Evolutionary conservation across 2,888 invertebrate species (phyloP), one percentile per base, ranked within the genome.

Genomic region (Epinotia nisella): DNA sequence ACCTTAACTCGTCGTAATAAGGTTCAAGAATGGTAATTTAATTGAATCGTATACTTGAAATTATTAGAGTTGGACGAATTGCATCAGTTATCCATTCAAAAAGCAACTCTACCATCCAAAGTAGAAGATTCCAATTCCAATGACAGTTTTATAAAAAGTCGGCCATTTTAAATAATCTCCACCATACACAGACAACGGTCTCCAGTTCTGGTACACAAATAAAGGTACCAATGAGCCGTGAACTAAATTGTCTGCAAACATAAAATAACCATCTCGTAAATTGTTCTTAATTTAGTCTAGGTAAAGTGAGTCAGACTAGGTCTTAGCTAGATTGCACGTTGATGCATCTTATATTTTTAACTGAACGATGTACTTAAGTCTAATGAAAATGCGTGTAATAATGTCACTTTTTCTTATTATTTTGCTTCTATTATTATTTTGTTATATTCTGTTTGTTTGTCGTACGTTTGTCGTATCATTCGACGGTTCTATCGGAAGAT

Each of bases 161-260:
- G n/a, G n/a, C n/a, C n/a, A n/a, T n/a, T n/a, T 29, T 5, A 5
- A 29, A 5, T 29, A 29, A 29, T 29, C 29, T 29, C 29, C 29
- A 29, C 29, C 29, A 64, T 58, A 17, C n/a, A n/a, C 21, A 62
- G 56, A 55, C 61, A 60, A 60, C 55, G 67, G 49, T 61, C 72
- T 72, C 51, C 41, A 41, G 39, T 45, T 39, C 29, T 59, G 49
- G 53, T 49, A 49, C 67, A 72, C 53, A 66, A 66, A 72, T 73
- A 69, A 73, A 73, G 62, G 68, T 69, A 64, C 83, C 81, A 85
- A 83, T 82, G 83, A 86, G 85, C 89, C 87, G 82, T 89, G 88
- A 88, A 87, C 88, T 86, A 86, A 90, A 90, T 90, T 88, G 87
- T 87, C 87, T 87, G 84, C 84, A 84, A 88, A 89, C 89, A 90